Base-by-base conservation (phyloP, 2,113 vertebrate species). In the Calidris pygmaea region DNA sequence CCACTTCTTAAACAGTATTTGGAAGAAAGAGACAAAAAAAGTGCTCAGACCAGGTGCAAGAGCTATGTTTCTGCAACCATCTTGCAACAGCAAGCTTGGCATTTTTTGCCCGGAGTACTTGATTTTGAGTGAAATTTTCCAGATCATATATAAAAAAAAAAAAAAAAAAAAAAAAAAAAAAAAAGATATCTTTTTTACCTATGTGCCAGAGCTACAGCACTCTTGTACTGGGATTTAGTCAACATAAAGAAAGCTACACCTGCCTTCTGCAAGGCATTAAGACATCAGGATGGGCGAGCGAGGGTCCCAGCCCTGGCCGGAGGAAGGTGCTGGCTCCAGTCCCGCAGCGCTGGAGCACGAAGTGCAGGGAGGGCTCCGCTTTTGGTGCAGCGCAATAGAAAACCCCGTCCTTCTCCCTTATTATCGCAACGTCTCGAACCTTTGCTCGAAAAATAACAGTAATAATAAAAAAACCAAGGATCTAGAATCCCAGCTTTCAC, bases 301-400 rank as follows among this genome's bases (percentile, higher is more conserved):
- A 9, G 26, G 37, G 90, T 94, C 68, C 74, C 73, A 71, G 88
- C 55, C 26, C 62, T 52, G 53, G 73, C 43, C 85, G 55, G 45
- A 74, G 29, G 17, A 78, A 66, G 63, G 82, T 71, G 35, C 72
- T 19, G 75, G 81, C 85, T 55, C 34, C 32, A 1, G 18, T 63
- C 94, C 87, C 82, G 86, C 91, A 90, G 85, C 90, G 66, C 79
- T 83, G 85, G 91, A 96, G 89, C 89, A 94, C 56, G 23, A 62
- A 75, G 22, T 17, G 29, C 50, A 52, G 23, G 14, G 27, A 74
- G 21, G 3, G 67, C 34, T 89, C 41, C 17, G 66, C 76, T 84
- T 87, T 75, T 92, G 91, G 48, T 68, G 93, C 95, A 92, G 50
- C 21, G 82, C 41, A 55, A 70, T 10, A 83, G 34, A 85, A 79